A percentile compares a stretch with the other conserved stretches of the same genome.
These are phyloP conservation scores for Caenorhabditis sinica DNA, from an alignment of 2,888 invertebrate genomes.

Conservation along the genomic window DNA sequence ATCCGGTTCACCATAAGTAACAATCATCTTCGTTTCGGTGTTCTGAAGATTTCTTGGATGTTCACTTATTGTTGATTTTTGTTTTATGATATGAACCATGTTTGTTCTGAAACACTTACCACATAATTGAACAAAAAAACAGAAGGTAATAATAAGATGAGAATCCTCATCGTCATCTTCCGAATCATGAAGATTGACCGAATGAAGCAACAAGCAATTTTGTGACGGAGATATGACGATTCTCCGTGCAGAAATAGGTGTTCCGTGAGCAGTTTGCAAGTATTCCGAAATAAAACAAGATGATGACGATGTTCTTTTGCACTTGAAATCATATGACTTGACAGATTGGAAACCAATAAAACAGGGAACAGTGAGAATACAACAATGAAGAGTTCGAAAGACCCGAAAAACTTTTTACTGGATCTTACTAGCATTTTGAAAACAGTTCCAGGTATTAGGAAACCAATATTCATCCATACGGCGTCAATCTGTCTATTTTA, in stretches of 20 bases:
- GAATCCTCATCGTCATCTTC: not conserved
- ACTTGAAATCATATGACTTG: not conserved
- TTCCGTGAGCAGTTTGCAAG: slow-evolving; percentile 21
- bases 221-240: not conserved
- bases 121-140: not conserved
- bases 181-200: not conserved
- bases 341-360: not conserved
- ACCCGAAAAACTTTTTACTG: not conserved
- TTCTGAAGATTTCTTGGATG: not conserved
- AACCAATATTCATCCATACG: too few relatives aligned
- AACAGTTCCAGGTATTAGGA: too few relatives aligned
- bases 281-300: not conserved
- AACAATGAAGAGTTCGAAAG: not conserved
- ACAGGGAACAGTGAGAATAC: not conserved
- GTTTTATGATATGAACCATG: too few relatives aligned
- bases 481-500: too few relatives aligned
- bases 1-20: slow-evolving; percentile 18
- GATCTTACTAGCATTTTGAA: too few relatives aligned
- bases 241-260: slow-evolving; percentile 11
- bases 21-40: slow-evolving; percentile 8
- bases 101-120: not conserved
- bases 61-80: too few relatives aligned
- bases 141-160: not conserved
- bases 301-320: slow-evolving; percentile 23
- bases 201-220: not conserved